Evolutionary conservation across 2,797 vertebrate species (phyloP), one percentile per base, ranked within the genome.

Genomic region (Nasua narica): DNA sequence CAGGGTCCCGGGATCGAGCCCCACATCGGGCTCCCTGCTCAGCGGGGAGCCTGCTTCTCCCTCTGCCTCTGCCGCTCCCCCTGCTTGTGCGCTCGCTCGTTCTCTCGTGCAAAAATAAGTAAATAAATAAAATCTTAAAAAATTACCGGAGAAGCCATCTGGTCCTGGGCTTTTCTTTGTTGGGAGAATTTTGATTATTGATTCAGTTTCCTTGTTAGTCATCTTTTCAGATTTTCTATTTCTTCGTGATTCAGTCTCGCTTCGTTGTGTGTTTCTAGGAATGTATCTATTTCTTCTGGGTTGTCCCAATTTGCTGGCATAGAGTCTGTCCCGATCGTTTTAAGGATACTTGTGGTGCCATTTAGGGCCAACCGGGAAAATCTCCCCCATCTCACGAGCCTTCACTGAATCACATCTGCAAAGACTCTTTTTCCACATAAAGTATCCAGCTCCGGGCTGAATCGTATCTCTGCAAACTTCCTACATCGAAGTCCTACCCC

Each of bases 131-230:
- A 29, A 60, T 29, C 58, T 60, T 14, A 60, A 60, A 60, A 29
- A 60, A 60, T 6, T 58, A 85, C 58, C 35, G 54, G 27, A 21
- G 91, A 90, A 92, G 67, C 95, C 87, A 95, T 96, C 93, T 96
- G 94, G 43, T 62, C 67, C 77, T 60, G 23, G 27, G 29, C 60
- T 91, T 95, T 90, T 94, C 92, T 93, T 86, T 85, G 32, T 87
- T 65, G 89, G 89, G 40, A 92, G 72, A 27, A 40, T 78, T 91
- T 92, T 90, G 60, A 90, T 65, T 65, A n/a, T 21, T 78, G 60
- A 86, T 77, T 85, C 54, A 94, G 56, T 76, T 27, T 96, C n/a
- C 62, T 97, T 92, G n/a, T 56, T 86, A 92, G 72, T 92, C 52
- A 27, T 91, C 29, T 91, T 29, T 81, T 95, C 69, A 79, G n/a